Conservation (phyloP, 2,888 invertebrate species). For the Helleia helle region DNA sequence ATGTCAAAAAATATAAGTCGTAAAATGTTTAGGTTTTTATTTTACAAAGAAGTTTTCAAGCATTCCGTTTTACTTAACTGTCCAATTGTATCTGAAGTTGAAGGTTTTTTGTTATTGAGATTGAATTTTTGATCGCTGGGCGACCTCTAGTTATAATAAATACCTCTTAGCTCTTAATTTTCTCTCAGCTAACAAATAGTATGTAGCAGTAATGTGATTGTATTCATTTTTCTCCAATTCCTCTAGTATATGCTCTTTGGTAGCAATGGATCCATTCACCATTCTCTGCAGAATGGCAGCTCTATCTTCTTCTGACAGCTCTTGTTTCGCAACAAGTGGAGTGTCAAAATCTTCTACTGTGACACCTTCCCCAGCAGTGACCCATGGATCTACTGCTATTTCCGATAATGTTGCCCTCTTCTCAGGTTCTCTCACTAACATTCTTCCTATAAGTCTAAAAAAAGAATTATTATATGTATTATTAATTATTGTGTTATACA, state of each 20-base stretch:
- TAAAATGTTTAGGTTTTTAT: too few species aligned
- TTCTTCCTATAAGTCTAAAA: conserved; percentile 87
- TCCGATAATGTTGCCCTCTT: conserved; percentile 90
- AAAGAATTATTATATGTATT: conserved; percentile 16
- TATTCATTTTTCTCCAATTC: conserved; percentile 96
- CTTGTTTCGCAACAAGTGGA: conserved; percentile 91
- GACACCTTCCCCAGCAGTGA: conserved; percentile 72
- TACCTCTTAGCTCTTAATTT: conserved; percentile 86
- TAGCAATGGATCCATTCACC: conserved; percentile 95
- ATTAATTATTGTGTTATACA: not conserved
- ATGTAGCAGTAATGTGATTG: conserved; percentile 98
- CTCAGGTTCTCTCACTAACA: conserved; percentile 95
- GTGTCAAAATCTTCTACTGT: conserved; percentile 76
- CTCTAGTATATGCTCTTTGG: conserved; percentile 94
- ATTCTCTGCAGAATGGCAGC: conserved; percentile 94
- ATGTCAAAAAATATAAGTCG: too few species aligned
- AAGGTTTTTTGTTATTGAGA: too few species aligned
- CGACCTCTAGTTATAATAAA: too few species aligned
- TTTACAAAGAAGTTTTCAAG: too few species aligned
- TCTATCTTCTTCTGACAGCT: conserved; percentile 93
- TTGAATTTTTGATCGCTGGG: too few species aligned
- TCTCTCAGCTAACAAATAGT: conserved; percentile 95
- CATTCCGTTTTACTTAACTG: too few species aligned
- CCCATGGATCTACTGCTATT: conserved; percentile 91
- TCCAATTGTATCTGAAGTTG: too few species aligned